phyloP scores from a whole-genome alignment of 2,888 invertebrate species.

The Leucophenga maculata region DNA sequence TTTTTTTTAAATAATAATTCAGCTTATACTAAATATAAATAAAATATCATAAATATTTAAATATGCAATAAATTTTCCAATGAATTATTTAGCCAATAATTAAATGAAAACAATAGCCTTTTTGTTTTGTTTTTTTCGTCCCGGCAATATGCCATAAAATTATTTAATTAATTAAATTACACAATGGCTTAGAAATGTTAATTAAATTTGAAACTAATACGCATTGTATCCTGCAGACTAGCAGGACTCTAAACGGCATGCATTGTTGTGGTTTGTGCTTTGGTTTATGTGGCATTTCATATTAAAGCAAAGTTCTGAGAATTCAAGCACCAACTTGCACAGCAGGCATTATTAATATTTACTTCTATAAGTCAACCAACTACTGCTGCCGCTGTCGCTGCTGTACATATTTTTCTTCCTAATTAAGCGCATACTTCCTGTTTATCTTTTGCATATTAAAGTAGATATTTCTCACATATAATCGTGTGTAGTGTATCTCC shows the following conservation, averaged over 20 bases:
- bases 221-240: conserved; percentile 21
- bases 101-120: conserved; percentile 12
- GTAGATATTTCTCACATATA: background rate
- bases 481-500: no score
- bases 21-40: background rate
- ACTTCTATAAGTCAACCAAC: conserved; percentile 1
- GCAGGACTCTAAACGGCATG: background rate
- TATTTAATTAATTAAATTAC: conserved; percentile 15
- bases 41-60: background rate
- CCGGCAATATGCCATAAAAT: conserved; percentile 7
- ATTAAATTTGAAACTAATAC: conserved; percentile 16
- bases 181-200: conserved; percentile 10
- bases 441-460: conserved; percentile 39
- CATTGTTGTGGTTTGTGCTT: no score
- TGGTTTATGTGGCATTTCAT: no score
- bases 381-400: background rate
- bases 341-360: conserved; percentile 6
- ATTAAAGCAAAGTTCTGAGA: background rate
- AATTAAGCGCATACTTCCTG: conserved; percentile 52
- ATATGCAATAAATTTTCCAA: conserved; percentile 11
- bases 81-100: background rate
- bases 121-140: background rate
- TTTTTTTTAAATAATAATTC: background rate
- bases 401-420: conserved; percentile 39
- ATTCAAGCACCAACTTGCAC: background rate